Percentiles rank a stretch among this genome's conserved stretches.
Evolutionary conservation across 2,888 invertebrate species (phyloP).

Genomic region (Colostygia pectinataria): DNA sequence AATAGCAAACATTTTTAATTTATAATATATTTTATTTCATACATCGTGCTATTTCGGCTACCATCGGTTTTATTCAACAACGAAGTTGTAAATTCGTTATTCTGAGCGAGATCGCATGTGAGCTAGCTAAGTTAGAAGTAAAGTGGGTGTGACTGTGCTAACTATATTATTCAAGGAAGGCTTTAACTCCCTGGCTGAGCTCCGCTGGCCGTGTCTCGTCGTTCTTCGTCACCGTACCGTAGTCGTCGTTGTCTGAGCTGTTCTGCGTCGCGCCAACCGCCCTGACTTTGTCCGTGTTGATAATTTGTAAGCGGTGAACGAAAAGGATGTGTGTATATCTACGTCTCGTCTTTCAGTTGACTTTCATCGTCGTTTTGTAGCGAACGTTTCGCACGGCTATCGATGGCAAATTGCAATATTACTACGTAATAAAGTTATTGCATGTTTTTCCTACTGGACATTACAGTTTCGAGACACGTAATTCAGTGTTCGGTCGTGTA

Average conservation of each 20-base stretch:
- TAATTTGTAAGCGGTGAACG: slow-evolving; percentile 76
- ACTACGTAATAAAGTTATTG: slow-evolving; percentile 77
- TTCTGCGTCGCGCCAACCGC: slow-evolving; percentile 46
- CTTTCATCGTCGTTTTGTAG: slow-evolving; percentile 82
- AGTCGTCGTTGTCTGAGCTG: slow-evolving; percentile 38
- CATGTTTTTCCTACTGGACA: slow-evolving; percentile 53
- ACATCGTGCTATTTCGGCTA: slow-evolving; percentile 59
- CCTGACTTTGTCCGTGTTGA: slow-evolving; percentile 59
- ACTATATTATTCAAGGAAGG: slow-evolving; percentile 62
- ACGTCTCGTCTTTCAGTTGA: slow-evolving; percentile 83
- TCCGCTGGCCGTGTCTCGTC: slow-evolving; percentile 42
- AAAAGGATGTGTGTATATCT: slow-evolving; percentile 81
- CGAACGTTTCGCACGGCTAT: slow-evolving; percentile 81
- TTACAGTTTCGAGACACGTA: slow-evolving; percentile 43
- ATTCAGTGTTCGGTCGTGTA: slow-evolving; percentile 36
- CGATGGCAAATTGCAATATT: slow-evolving; percentile 78
- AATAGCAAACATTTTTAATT: slow-evolving; percentile 50
- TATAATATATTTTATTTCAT: slow-evolving; percentile 45
- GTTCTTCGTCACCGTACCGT: slow-evolving; percentile 45
- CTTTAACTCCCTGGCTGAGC: slow-evolving; percentile 48
- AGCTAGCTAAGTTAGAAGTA: slow-evolving; percentile 53
- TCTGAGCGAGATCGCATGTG: slow-evolving; percentile 69
- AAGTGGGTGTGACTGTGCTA: slow-evolving; percentile 69
- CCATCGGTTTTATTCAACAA: slow-evolving; percentile 62
- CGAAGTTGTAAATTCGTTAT: slow-evolving; percentile 55